A percentile compares a stretch with the other conserved stretches of the same genome.
phyloP scores from a whole-genome alignment of 2,113 vertebrate genomes.

The Chionomys nivalis region DNA sequence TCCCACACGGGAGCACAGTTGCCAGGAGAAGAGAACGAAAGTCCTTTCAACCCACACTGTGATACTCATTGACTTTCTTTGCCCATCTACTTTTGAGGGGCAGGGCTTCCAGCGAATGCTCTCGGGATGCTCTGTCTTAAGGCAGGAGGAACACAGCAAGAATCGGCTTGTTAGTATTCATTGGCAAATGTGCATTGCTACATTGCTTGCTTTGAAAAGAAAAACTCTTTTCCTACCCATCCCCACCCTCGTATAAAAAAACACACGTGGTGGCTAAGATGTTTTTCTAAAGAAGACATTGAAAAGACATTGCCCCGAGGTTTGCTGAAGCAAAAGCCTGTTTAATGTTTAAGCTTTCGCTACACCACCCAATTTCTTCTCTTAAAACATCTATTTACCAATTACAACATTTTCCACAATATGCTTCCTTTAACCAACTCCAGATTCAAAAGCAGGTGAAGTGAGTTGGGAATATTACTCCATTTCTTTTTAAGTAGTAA shows the following conservation, averaged over 20 bases:
- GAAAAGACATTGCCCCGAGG: slow-evolving; percentile 78
- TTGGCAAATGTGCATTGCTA: slow-evolving; percentile 78
- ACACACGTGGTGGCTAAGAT: slow-evolving; percentile 70
- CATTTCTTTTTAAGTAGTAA: not conserved
- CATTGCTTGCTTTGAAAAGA: slow-evolving; percentile 83
- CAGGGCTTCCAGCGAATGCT: slow-evolving; percentile 40
- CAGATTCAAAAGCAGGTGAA: slow-evolving; percentile 70
- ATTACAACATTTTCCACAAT: slow-evolving; percentile 71
- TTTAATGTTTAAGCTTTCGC: slow-evolving; percentile 67
- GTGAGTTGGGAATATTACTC: slow-evolving; percentile 32
- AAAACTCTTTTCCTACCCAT: slow-evolving; percentile 68
- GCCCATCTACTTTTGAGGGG: slow-evolving; percentile 27
- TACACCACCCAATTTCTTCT: not conserved
- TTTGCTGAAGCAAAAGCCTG: slow-evolving; percentile 76
- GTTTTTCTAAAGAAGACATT: slow-evolving; percentile 79
- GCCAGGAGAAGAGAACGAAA: not conserved
- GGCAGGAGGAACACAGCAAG: slow-evolving; percentile 59
- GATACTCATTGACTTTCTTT: not conserved
- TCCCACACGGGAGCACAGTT: rapidly evolving
- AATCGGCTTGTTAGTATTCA: slow-evolving; percentile 82
- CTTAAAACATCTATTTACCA: slow-evolving; percentile 60
- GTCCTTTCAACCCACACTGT: not conserved
- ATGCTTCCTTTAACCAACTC: slow-evolving; percentile 73
- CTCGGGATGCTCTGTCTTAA: slow-evolving; percentile 57
- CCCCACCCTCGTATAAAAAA: slow-evolving; percentile 73